These are phyloP conservation scores for Daubentonia madagascariensis DNA, from an alignment of 2,113 vertebrate species.

Conservation along the genomic window DNA sequence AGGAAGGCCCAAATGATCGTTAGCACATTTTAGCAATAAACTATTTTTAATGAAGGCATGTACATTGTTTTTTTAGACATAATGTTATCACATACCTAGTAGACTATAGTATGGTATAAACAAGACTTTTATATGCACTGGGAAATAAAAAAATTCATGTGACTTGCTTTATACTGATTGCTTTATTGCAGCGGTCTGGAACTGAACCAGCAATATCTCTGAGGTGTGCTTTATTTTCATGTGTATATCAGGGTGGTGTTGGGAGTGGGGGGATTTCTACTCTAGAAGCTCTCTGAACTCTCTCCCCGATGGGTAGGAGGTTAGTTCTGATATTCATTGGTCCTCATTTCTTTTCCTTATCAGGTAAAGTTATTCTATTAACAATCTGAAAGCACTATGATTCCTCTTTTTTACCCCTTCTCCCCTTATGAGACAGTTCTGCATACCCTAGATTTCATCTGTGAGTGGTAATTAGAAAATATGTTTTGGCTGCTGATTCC, in stretches of 20 bases:
- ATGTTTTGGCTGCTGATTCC: constrained; percentile 32
- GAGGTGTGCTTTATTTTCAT: neutral
- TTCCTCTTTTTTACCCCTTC: neutral
- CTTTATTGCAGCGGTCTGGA: neutral
- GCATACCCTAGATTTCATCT: constrained; percentile 15
- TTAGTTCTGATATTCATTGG: neutral
- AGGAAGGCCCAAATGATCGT: neutral
- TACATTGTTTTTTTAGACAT: neutral
- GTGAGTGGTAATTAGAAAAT: constrained; percentile 43
- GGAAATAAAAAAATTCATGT: neutral
- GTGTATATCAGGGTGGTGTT: neutral
- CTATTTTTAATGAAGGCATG: neutral
- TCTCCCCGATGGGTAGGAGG: neutral
- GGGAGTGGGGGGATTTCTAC: neutral
- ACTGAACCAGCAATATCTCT: neutral
- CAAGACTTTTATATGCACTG: neutral
- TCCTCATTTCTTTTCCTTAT: neutral
- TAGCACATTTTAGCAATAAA: neutral
- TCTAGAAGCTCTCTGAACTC: neutral
- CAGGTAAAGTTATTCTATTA: neutral
- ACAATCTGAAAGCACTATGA: neutral
- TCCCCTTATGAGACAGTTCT: neutral
- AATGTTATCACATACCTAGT: neutral
- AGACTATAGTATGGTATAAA: neutral
- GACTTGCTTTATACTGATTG: neutral